These are phyloP conservation scores for Xylota sylvarum DNA, from an alignment of 2,888 invertebrate genomes.

Conservation along the genomic window DNA sequence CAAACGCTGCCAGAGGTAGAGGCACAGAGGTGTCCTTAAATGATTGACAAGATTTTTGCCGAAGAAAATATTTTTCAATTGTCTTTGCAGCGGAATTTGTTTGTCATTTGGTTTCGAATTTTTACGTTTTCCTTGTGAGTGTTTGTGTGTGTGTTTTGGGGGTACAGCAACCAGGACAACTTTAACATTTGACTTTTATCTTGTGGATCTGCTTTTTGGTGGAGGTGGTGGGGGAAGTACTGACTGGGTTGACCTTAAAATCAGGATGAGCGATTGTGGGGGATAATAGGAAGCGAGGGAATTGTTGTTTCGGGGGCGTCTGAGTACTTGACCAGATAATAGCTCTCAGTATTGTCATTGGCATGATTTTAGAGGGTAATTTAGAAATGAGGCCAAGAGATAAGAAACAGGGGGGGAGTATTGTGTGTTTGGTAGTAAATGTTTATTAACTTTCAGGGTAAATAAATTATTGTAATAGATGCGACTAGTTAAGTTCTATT, in stretches of 20 bases:
- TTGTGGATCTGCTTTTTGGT: conserved; percentile 2
- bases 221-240: neutral
- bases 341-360: conserved; percentile 26
- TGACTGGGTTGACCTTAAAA: neutral
- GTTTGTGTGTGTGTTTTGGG: neutral
- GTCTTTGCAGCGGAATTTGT: conserved; percentile 12
- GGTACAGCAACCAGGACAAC: neutral
- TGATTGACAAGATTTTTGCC: conserved; percentile 44
- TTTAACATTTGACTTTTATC: conserved; percentile 50
- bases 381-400: conserved; percentile 11
- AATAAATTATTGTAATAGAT: conserved; percentile 2
- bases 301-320: neutral
- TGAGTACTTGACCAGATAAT: conserved; percentile 43
- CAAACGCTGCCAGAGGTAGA: neutral
- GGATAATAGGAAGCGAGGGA: neutral
- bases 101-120: conserved; percentile 29
- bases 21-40: conserved; percentile 7
- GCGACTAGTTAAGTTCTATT: neutral
- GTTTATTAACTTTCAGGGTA: conserved; percentile 13
- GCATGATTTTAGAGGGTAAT: conserved; percentile 17
- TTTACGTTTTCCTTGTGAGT: neutral
- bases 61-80: conserved; percentile 21
- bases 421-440: conserved; percentile 28
- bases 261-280: neutral
- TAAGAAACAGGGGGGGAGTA: neutral